Base-by-base conservation (phyloP, 2,797 vertebrate species). In the Chrosomus eos region DNA sequence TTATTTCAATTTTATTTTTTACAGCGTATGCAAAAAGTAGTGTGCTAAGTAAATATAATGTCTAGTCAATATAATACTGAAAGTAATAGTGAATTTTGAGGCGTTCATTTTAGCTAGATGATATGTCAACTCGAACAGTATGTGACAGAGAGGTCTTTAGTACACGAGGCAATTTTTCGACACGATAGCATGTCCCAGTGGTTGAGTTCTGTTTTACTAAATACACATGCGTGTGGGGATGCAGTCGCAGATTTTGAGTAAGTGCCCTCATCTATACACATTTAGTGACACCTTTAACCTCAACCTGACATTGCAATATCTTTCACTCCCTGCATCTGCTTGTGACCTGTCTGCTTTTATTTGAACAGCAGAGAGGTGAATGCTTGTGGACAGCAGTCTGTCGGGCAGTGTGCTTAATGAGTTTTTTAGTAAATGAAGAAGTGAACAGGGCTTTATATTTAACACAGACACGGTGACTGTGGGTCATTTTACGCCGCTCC, bases 401-500 rank as follows among this genome's bases (percentile, higher is more conserved):
- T 78, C 83, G 82, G 36, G 26, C 58, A 33, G 1, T 80, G 55
- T 7, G 58, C 60, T 45, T 88, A 86, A 87, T 84, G 77, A 84
- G 62, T 66, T 83, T 80, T 68, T 53, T 74, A 66, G 26, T 77
- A 78, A 85, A 85, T 64, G 76, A 73, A 87, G 36, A 73, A 73
- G 48, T 82, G 53, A 76, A 82, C 31, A 81, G 26, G 51, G 28
- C 28, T 82, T 76, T 83, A 75, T 85, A 60, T 86, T 84, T 85
- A 84, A 87, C 58, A 72, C 31, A 58, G 62, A 84, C 31, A 62
- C 70, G 0, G 19, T 23, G 79, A 71, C 73, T 67, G 55, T 26
- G 10, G 72, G 72, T 86, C 60, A 73, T 87, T 85, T 77, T 87
- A 87, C 89, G 89, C 55, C 0, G 76, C 88, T 88, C 85, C 0